Percentiles rank a stretch among this genome's conserved stretches.
Evolutionary conservation across 23 tunicate genomes (phyloP).

Genomic region (Halocynthia roretzi): DNA sequence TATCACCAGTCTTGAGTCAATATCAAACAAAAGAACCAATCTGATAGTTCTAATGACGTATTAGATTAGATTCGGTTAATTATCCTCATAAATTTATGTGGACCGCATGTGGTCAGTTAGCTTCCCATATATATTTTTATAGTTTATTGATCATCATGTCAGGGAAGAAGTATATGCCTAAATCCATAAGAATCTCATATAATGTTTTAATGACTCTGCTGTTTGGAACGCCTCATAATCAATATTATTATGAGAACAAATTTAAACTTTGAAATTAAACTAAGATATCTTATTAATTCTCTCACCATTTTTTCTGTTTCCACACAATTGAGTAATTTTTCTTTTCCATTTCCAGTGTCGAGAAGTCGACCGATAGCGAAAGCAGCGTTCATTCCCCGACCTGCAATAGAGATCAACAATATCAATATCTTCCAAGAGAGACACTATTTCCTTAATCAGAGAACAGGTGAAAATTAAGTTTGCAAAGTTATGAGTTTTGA

Average conservation of each 20-base stretch:
- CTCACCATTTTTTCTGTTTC: slow-evolving; percentile 81
- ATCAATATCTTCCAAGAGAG: too few species aligned
- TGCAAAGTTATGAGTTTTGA: too few species aligned
- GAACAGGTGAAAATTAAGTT: too few species aligned
- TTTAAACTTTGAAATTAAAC: not conserved
- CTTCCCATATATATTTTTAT: too few species aligned
- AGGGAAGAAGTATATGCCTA: too few species aligned
- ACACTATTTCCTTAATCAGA: too few species aligned
- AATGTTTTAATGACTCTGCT: too few species aligned
- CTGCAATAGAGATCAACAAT: slow-evolving; percentile 17
- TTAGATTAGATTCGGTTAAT: too few species aligned
- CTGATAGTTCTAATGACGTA: not conserved
- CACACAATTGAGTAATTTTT: slow-evolving; percentile 38
- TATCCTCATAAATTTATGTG: too few species aligned
- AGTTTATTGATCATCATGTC: too few species aligned
- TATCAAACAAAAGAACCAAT: not conserved
- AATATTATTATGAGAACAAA: not conserved
- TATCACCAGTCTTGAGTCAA: not conserved
- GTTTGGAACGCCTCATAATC: not conserved
- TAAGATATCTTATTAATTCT: not conserved
- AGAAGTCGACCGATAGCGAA: slow-evolving; percentile 79
- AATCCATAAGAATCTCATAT: too few species aligned
- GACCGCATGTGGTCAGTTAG: too few species aligned
- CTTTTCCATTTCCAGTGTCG: slow-evolving; percentile 62
- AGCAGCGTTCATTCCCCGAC: slow-evolving; percentile 92